A percentile compares a stretch with the other conserved stretches of the same genome.
Evolutionary conservation across 2,888 invertebrate species (phyloP).

Genomic region (Drosophila greeni): DNA sequence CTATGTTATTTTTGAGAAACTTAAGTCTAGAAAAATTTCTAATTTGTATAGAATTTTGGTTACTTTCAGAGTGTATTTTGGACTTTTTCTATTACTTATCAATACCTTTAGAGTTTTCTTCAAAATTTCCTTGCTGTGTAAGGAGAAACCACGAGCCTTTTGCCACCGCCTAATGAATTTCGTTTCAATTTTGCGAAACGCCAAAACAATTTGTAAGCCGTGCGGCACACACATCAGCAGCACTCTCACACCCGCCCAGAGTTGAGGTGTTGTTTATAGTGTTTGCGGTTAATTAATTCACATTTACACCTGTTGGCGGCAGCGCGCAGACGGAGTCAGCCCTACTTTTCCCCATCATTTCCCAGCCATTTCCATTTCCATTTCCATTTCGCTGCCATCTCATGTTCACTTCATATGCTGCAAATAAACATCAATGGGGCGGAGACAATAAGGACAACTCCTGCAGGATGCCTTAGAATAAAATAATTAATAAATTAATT

Average conservation of each 20-base stretch:
- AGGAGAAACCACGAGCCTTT: conserved; percentile 31
- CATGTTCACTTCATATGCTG: conserved; percentile 66
- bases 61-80: neutral
- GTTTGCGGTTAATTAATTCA: conserved; percentile 78
- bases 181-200: conserved; percentile 66
- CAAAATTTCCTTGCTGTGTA: conserved; percentile 37
- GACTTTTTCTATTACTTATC: neutral
- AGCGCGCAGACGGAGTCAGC: conserved; percentile 41
- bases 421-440: conserved; percentile 66
- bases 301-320: conserved; percentile 77
- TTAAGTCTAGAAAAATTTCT: no score
- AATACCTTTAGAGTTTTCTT: no score
- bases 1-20: no score
- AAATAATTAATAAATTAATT: conserved; percentile 7
- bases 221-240: conserved; percentile 29
- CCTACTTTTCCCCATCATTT: conserved; percentile 16
- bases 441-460: conserved; percentile 53
- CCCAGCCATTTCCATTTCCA: conserved; percentile 41
- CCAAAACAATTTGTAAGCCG: conserved; percentile 64
- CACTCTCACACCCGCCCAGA: conserved; percentile 9
- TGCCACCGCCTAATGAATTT: conserved; percentile 59
- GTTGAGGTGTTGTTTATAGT: conserved; percentile 74
- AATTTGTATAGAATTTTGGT: no score
- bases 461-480: conserved; percentile 8
- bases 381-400: conserved; percentile 52